Conservation (phyloP, 2,888 invertebrate species). For the Silvanus unidentatus region DNA sequence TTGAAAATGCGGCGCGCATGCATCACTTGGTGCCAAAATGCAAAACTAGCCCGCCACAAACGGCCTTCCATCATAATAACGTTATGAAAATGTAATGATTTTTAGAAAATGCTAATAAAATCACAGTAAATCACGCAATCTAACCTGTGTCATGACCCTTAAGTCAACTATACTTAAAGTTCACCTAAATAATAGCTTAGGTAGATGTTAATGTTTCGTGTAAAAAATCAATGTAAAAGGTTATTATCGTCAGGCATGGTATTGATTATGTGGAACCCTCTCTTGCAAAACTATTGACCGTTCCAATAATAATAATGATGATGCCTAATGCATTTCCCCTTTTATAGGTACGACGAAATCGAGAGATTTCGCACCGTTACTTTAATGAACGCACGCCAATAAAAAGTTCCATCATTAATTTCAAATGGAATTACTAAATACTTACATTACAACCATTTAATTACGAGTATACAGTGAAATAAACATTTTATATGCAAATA, state of each 20-base stretch:
- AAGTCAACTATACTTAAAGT: constrained; percentile 18
- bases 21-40: too few species aligned
- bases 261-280: constrained; percentile 26
- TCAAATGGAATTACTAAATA: not conserved
- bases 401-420: not conserved
- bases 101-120: constrained; percentile 12
- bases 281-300: constrained; percentile 17
- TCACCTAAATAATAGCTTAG: constrained; percentile 12
- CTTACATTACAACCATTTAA: not conserved
- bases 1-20: too few species aligned
- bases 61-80: too few species aligned
- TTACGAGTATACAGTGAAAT: not conserved
- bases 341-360: constrained; percentile 5
- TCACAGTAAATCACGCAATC: constrained; percentile 27
- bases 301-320: constrained; percentile 8
- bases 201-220: constrained; percentile 16
- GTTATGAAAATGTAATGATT: too few species aligned
- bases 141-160: constrained; percentile 14
- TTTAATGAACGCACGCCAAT: too few species aligned
- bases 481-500: too few species aligned
- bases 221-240: constrained; percentile 41
- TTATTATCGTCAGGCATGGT: constrained; percentile 36
- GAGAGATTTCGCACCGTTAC: too few species aligned
- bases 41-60: too few species aligned
- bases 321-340: constrained; percentile 7